Percentiles rank a stretch among this genome's conserved stretches.
Evolutionary conservation across 1,140 invertebrate species (phyloP).

Genomic region (Semibalanus balanoides): DNA sequence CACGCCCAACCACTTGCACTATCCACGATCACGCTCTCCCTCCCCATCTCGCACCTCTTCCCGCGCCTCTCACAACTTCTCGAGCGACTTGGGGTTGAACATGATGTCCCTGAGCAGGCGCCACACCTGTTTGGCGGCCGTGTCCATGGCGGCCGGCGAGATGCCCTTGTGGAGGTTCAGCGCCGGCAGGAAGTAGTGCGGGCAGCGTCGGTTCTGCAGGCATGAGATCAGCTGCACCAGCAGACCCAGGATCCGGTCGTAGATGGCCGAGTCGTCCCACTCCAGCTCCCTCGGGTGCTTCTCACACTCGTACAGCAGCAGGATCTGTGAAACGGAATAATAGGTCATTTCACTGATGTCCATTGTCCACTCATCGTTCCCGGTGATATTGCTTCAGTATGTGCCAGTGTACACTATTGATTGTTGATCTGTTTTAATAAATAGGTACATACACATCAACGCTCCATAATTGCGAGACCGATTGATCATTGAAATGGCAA

Average conservation of each 20-base stretch:
- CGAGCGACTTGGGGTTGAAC: slow-evolving; percentile 81
- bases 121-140: slow-evolving; percentile 93
- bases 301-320: slow-evolving; percentile 93
- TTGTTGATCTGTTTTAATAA: too few relatives aligned
- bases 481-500: too few relatives aligned
- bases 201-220: slow-evolving; percentile 87
- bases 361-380: too few relatives aligned
- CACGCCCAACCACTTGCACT: too few relatives aligned
- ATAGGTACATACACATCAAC: too few relatives aligned
- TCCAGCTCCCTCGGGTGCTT: slow-evolving; percentile 90
- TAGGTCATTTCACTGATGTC: too few relatives aligned
- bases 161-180: slow-evolving; percentile 89
- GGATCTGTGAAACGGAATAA: slow-evolving; percentile 45
- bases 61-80: slow-evolving; percentile 71
- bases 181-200: slow-evolving; percentile 86
- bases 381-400: too few relatives aligned
- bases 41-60: too few relatives aligned
- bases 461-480: too few relatives aligned
- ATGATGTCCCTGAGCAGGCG: slow-evolving; percentile 80
- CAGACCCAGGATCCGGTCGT: slow-evolving; percentile 91
- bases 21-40: not conserved
- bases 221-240: slow-evolving; percentile 93
- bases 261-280: slow-evolving; percentile 87
- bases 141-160: slow-evolving; percentile 78
- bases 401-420: too few relatives aligned